Evolutionary conservation across 2,888 invertebrate genomes (phyloP).

Genomic region (Atethmia centrago): DNA sequence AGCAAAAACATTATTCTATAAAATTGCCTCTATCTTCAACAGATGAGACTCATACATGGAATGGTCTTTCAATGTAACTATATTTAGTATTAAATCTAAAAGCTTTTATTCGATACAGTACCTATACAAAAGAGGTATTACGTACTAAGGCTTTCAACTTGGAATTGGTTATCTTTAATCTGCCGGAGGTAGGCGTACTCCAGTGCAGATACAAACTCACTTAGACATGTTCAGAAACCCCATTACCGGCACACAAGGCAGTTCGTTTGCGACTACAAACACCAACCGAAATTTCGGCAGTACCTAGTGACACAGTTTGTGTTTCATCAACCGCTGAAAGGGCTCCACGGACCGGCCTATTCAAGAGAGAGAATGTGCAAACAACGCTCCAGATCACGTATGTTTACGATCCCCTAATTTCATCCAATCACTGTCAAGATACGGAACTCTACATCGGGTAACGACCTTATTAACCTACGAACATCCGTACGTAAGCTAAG

Average conservation of each 20-base stretch:
- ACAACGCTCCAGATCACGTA: conserved; percentile 79
- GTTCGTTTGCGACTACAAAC: conserved; percentile 83
- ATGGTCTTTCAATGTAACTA: conserved; percentile 15
- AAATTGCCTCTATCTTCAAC: conserved; percentile 2
- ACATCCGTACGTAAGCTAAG: conserved; percentile 23
- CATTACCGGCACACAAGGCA: conserved; percentile 78
- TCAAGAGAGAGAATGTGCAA: conserved; percentile 79
- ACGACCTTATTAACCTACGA: conserved; percentile 50
- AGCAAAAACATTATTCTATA: background rate
- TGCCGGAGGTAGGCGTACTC: conserved; percentile 44
- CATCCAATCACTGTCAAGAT: conserved; percentile 81
- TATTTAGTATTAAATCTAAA: conserved; percentile 37
- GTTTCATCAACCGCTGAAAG: conserved; percentile 87
- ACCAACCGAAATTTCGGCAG: conserved; percentile 83
- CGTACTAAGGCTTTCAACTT: conserved; percentile 47
- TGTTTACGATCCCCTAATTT: conserved; percentile 82
- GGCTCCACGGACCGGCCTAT: conserved; percentile 74
- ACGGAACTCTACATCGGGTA: conserved; percentile 54
- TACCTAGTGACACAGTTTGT: conserved; percentile 87
- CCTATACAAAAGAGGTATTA: conserved; percentile 44
- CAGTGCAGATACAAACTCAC: conserved; percentile 55
- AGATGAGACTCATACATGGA: conserved; percentile 1
- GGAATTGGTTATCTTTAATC: conserved; percentile 62
- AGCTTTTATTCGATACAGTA: conserved; percentile 35
- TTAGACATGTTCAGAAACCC: conserved; percentile 74